Base-by-base conservation (phyloP, 2,113 vertebrate species). In the Microtus ochrogaster region DNA sequence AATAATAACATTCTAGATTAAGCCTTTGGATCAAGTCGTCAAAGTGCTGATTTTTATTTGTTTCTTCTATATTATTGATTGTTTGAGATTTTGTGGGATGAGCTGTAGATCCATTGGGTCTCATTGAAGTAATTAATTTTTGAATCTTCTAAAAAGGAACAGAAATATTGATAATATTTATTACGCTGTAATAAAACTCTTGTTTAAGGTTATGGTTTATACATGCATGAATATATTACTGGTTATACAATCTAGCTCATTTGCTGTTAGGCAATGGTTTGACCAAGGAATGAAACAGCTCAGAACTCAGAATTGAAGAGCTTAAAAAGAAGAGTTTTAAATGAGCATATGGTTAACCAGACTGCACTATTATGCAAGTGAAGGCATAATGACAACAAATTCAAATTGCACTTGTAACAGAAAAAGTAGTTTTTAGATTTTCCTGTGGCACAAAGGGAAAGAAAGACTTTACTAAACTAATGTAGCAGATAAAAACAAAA, bases 1-100 rank as follows among this genome's bases (percentile, higher is more conserved):
- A 93, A 28, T 97, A 96, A 90, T 95, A 95, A 21, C 86, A 76
- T 72, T 98, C 68, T 1, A 98, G 95, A 24, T 98, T 97, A 13
- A 98, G 98, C 66, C 74, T 16, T 65, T 86, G 44, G 1, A 98
- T 97, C 8, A 98, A 58, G 28, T 78, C 73, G 9, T 90, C 19
- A 94, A 98, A 97, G 17, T 93, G 19, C 33, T 88, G 55, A 66
- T 95, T 97, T 76, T 90, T 5, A 22, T 0, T 12, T 93, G 0
- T 5, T 87, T 39, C 9, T 5, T 93, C 16, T 28, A 5, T 11
- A 94, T 79, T 26, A 92, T 86, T 0, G 0, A 55, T 76, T n/a
- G 21, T 0, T 0, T 92, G 90, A 88, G 22, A 66, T 76, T 91
- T 47, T 95, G 41, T 89, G 10, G 84, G 3, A 78, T 12, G 0